These are phyloP conservation scores for Cryptosula pallasiana DNA, from an alignment of 2,888 invertebrate species.

Conservation along the genomic window DNA sequence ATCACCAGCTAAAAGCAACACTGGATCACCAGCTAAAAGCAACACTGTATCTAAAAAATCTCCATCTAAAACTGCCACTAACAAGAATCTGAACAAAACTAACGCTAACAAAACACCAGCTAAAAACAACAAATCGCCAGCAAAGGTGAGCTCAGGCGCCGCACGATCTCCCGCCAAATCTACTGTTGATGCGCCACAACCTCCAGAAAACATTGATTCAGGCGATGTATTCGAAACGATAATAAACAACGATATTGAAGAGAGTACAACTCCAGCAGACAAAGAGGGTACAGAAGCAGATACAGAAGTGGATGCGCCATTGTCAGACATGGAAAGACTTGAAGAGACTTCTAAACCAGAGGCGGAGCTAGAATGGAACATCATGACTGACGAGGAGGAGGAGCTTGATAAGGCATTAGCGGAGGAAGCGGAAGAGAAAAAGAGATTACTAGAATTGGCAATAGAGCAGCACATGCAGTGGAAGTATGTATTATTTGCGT, in stretches of 20 bases:
- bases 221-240: too few species aligned
- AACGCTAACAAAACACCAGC: neutral
- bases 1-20: neutral
- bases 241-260: too few species aligned
- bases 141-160: neutral
- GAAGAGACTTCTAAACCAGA: neutral
- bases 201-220: too few species aligned
- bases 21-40: neutral
- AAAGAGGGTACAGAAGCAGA: too few species aligned
- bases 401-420: neutral
- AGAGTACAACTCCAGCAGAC: too few species aligned
- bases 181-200: too few species aligned
- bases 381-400: constrained; percentile 6
- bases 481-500: constrained; percentile 8
- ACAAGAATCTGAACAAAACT: neutral
- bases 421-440: neutral
- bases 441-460: neutral
- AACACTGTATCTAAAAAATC: neutral
- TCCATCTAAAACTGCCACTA: neutral
- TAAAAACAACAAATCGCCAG: neutral
- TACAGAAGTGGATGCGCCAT: too few species aligned
- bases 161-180: too few species aligned
- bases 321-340: too few species aligned
- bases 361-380: neutral
- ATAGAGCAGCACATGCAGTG: neutral